Evolutionary conservation across 2,888 invertebrate species (phyloP).

Genomic region (Toxonevra muliebris): DNA sequence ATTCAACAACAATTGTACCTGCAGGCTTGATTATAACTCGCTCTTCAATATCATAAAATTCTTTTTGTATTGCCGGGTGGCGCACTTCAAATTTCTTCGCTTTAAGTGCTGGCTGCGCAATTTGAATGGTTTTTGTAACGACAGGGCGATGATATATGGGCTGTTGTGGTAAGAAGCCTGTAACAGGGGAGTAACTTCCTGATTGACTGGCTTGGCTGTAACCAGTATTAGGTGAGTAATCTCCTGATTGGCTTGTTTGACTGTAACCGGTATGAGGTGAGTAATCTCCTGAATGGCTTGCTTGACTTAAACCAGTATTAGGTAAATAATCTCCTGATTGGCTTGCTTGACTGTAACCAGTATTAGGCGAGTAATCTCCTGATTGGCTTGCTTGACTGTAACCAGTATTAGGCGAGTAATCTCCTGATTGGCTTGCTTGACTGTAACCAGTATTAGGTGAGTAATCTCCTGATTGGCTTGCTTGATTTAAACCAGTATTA

Average conservation of each 20-base stretch:
- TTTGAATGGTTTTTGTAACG: constrained; percentile 69
- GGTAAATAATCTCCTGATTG: constrained; percentile 13
- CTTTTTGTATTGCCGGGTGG: constrained; percentile 71
- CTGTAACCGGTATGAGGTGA: constrained; percentile 36
- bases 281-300: no score
- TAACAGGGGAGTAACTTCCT: constrained; percentile 22
- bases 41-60: constrained; percentile 73
- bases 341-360: no score
- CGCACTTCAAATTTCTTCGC: constrained; percentile 70
- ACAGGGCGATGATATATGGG: constrained; percentile 59
- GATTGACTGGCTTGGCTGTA: no score
- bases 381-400: constrained; percentile 34
- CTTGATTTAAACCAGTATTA: no score
- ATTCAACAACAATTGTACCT: constrained; percentile 70
- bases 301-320: constrained; percentile 16
- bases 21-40: constrained; percentile 70
- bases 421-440: no score
- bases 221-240: no score
- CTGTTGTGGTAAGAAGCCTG: constrained; percentile 44
- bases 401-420: background rate
- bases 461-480: background rate
- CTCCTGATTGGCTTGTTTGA: no score
- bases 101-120: constrained; percentile 69
- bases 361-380: no score
- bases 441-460: constrained; percentile 20